Evolutionary conservation across 2,888 invertebrate genomes (phyloP).

Genomic region (Sclerodermus sp.): DNA sequence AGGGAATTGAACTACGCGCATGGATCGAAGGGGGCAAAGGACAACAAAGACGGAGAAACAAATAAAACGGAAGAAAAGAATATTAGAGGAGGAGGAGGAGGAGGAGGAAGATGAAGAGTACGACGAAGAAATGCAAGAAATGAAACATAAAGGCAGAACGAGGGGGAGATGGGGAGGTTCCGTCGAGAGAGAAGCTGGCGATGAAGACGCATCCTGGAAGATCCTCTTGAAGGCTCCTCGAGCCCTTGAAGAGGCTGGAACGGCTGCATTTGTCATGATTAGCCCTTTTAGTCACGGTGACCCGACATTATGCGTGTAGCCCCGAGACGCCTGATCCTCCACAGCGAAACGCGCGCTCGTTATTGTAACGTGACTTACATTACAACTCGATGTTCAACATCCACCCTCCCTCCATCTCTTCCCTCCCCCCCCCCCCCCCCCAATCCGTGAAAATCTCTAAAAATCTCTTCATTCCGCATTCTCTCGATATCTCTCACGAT

Average conservation of each 20-base stretch:
- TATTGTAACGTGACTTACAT: no score
- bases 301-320: constrained; percentile 37
- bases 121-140: no score
- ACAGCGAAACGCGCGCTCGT: no score
- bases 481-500: no score
- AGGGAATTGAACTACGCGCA: no score
- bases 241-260: constrained; percentile 30
- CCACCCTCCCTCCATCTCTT: no score
- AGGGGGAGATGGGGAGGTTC: constrained; percentile 7
- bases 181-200: constrained; percentile 8
- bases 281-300: constrained; percentile 53
- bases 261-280: constrained; percentile 53
- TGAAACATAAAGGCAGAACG: constrained; percentile 3
- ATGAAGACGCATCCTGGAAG: constrained; percentile 10
- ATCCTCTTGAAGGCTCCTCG: constrained; percentile 18
- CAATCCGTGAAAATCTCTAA: no score
- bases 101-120: no score
- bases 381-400: no score
- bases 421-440: no score
- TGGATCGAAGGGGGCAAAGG: no score
- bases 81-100: background rate
- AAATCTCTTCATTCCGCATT: no score
- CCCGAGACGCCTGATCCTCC: constrained; percentile 15
- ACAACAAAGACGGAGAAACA: constrained; percentile 4
- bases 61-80: constrained; percentile 1